A percentile compares a stretch with the other conserved stretches of the same genome.
phyloP scores from a whole-genome alignment of 1,140 invertebrate genomes.

The Saccostrea echinata region DNA sequence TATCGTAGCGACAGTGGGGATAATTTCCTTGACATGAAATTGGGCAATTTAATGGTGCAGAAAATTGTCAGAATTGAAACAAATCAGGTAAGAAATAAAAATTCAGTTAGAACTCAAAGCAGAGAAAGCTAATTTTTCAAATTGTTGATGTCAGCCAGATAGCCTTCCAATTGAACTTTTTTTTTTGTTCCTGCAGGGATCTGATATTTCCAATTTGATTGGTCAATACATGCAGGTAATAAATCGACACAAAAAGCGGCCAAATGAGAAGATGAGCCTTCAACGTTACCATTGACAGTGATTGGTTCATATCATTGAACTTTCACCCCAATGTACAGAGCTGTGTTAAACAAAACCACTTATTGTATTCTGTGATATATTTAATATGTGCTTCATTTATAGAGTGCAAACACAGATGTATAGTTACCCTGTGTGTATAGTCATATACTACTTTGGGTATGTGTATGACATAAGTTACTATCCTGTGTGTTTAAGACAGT shows the following conservation, averaged over 20 bases:
- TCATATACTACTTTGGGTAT: no score
- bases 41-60: conserved; percentile 97
- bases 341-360: not conserved
- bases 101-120: no score
- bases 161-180: not conserved
- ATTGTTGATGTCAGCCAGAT: no score
- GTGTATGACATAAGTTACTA: not conserved
- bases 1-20: conserved; percentile 94
- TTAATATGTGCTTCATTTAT: conserved; percentile 2
- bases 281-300: conserved; percentile 51
- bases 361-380: conserved; percentile 32
- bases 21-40: conserved; percentile 97
- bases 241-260: conserved; percentile 71
- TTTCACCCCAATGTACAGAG: not conserved
- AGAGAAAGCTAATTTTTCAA: no score
- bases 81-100: conserved; percentile 87
- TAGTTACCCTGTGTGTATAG: not conserved
- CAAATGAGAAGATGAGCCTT: conserved; percentile 50
- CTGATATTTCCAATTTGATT: conserved; percentile 93
- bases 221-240: conserved; percentile 93
- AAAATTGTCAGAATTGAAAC: conserved; percentile 97
- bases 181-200: conserved; percentile 77
- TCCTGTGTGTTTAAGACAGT: not conserved
- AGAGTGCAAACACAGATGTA: not conserved
- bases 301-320: not conserved